phyloP scores from a whole-genome alignment of 2,113 vertebrate genomes.

The Apteryx mantelli region DNA sequence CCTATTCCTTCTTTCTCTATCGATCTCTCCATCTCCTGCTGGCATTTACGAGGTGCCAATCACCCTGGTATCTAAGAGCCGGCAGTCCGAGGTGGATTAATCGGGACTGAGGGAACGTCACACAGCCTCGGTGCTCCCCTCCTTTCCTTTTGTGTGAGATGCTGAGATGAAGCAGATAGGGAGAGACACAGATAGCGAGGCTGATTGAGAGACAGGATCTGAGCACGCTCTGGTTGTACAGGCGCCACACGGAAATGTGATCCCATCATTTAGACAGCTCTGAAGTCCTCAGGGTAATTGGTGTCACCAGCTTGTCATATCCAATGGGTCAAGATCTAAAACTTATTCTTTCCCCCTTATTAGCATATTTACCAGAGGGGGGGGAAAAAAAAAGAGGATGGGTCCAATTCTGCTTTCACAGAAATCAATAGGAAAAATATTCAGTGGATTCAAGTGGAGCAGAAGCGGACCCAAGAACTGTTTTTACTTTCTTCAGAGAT shows the following conservation, averaged over 20 bases:
- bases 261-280: constrained; percentile 64
- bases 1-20: background rate
- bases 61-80: constrained; percentile 50
- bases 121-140: fast-evolving
- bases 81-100: constrained; percentile 41
- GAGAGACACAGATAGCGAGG: constrained; percentile 10
- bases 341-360: background rate
- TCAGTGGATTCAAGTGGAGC: background rate
- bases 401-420: background rate
- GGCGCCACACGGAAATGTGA: constrained; percentile 6
- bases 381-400: background rate
- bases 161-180: constrained; percentile 44
- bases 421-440: background rate
- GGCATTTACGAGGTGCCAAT: constrained; percentile 36
- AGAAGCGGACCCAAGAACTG: background rate
- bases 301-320: constrained; percentile 56
- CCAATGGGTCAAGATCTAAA: constrained; percentile 35
- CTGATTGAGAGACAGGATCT: constrained; percentile 61
- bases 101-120: background rate
- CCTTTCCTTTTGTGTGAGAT: constrained; percentile 29
- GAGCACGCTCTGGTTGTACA: background rate
- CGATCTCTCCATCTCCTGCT: background rate
- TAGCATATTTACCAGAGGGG: background rate
- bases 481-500: background rate
- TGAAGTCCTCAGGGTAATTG: constrained; percentile 50